These are phyloP conservation scores for Asteroscopus sphinx DNA, from an alignment of 2,888 invertebrate genomes.

Conservation along the genomic window DNA sequence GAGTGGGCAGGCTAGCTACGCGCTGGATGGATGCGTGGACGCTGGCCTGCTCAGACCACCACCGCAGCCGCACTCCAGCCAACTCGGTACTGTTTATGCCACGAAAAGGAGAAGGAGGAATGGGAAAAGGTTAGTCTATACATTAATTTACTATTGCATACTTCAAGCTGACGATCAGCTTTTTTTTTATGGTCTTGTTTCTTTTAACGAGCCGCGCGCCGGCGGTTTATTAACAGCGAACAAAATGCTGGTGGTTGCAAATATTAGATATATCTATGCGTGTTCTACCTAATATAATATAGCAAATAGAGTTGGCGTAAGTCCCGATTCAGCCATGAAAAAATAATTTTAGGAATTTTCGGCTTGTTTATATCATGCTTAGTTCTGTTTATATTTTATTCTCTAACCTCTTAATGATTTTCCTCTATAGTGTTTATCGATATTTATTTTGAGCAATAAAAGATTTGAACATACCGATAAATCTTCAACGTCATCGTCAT, in stretches of 20 bases:
- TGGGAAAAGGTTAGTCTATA: slow-evolving; percentile 96
- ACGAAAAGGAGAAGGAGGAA: slow-evolving; percentile 98
- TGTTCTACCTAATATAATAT: too few relatives aligned
- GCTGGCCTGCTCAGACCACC: slow-evolving; percentile 93
- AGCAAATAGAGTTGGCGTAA: too few relatives aligned
- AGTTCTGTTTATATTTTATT: too few relatives aligned
- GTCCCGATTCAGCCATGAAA: too few relatives aligned
- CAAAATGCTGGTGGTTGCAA: too few relatives aligned
- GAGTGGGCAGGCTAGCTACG: slow-evolving; percentile 84
- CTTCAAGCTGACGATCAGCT: background rate
- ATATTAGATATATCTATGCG: too few relatives aligned
- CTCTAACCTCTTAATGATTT: too few relatives aligned
- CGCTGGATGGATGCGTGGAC: slow-evolving; percentile 94
- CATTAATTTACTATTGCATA: background rate
- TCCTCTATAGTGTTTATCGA: background rate
- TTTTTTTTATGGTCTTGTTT: background rate
- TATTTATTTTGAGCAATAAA: background rate
- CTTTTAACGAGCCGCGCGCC: too few relatives aligned
- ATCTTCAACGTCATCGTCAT: too few relatives aligned
- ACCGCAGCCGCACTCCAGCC: slow-evolving; percentile 94
- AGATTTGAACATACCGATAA: background rate
- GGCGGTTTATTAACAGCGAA: too few relatives aligned
- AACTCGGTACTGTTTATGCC: slow-evolving; percentile 98
- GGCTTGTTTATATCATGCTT: too few relatives aligned
- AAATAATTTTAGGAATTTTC: too few relatives aligned